phyloP scores from a whole-genome alignment of 2,888 invertebrate species.

The Torymus texanus region DNA sequence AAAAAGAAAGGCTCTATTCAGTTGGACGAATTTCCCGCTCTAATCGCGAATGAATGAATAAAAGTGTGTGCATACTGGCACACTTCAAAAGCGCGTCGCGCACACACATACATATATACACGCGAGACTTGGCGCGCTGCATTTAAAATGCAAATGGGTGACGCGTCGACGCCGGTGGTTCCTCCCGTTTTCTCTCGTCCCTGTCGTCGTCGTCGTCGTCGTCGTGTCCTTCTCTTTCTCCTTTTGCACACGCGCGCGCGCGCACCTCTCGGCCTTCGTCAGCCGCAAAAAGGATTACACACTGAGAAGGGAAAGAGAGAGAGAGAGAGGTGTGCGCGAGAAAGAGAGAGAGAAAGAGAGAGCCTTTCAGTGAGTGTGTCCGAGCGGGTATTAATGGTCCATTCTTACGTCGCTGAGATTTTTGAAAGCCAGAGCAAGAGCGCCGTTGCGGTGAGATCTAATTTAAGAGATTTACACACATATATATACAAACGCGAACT shows the following conservation, averaged over 20 bases:
- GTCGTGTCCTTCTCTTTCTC: conserved; percentile 8
- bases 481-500: too few species aligned
- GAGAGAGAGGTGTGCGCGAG: background rate
- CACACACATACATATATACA: too few species aligned
- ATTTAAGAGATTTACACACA: too few species aligned
- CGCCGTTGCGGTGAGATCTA: too few species aligned
- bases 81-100: conserved; percentile 1
- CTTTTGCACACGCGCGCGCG: conserved; percentile 10
- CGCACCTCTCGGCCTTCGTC: conserved; percentile 37
- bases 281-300: conserved; percentile 16
- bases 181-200: conserved; percentile 51
- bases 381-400: too few species aligned
- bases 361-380: too few species aligned
- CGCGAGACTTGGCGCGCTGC: conserved; percentile 46
- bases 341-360: background rate
- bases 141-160: conserved; percentile 67
- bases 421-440: too few species aligned
- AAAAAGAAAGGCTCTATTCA: conserved; percentile 18
- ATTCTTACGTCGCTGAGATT: too few species aligned
- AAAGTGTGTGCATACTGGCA: background rate
- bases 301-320: background rate
- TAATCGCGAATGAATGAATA: conserved; percentile 20
- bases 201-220: conserved; percentile 51
- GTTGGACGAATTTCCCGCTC: conserved; percentile 16
- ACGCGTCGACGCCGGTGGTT: conserved; percentile 59